Base-by-base conservation (phyloP, 1,140 invertebrate genomes). In the Cepaea nemoralis region DNA sequence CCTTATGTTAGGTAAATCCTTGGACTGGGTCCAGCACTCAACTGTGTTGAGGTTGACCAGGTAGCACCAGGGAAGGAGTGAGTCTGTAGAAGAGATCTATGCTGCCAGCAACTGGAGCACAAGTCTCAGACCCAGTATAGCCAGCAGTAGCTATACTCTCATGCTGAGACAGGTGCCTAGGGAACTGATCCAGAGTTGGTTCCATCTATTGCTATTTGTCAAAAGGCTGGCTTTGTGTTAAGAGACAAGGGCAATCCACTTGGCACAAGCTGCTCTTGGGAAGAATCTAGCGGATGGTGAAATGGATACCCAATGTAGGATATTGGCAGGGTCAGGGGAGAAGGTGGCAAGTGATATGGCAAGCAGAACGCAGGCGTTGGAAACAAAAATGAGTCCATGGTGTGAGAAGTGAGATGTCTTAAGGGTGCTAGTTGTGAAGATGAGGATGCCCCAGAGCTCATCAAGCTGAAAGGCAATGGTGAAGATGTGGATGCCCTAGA, bases 301-400 rank as follows among this genome's bases (percentile, higher is more conserved):
- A 79, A 31, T 33, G 59, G 77, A 40, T 14, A 69, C 5, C 37
- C 31, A 3, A 63, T 14, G 70, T 59, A 81, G 2, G 48, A 8
- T 10, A 63, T 31, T 31, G n/a, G 79, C 12, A 59, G 3, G 35
- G 69, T 19, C 67, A 59, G 70, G 12, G 40, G 48, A 33, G 69
- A 66, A 10, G 35, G 45, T n/a, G 67, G 69, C 0, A 24, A 0
- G 48, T 70, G 48, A 45, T 42, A 74, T 1, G 35, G 79, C 19
- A 45, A 6, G 39, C 69, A 45, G 35, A 80, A 33, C 24, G 42
- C 24, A 27, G 45, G 79, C 0, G 69, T 27, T 1, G 67, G 14
- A 24, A 55, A 74, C 16, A 80, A 48, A 39, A 80, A 73, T 3
- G 45, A 73, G 70, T 71, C 45, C 33, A 63, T 69, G 12, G 42